Conservation (phyloP, 2,888 invertebrate species). For the Drosophila siamana region DNA sequence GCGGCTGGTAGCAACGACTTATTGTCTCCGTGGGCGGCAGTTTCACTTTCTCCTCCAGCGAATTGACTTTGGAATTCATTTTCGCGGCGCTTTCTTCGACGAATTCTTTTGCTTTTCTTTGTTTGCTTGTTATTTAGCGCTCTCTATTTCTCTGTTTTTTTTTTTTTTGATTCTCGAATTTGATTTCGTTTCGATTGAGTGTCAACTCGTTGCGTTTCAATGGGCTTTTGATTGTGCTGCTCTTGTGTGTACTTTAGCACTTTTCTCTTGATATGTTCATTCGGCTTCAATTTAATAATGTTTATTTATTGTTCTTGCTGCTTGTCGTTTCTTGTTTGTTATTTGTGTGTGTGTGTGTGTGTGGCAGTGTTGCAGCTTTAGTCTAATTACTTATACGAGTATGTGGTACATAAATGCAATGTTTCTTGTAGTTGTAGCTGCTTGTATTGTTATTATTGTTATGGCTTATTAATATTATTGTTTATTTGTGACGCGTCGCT, state of each 20-base stretch:
- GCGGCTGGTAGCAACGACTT: conserved; percentile 87
- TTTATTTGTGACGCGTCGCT: conserved; percentile 34
- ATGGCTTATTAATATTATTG: conserved; percentile 27
- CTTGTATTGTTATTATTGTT: not conserved
- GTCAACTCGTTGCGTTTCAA: conserved; percentile 5
- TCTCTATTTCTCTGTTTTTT: not conserved
- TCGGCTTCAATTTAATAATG: too few relatives aligned
- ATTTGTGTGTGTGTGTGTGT: not conserved
- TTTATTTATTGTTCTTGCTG: not conserved
- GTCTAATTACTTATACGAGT: conserved; percentile 42
- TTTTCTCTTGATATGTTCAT: conserved; percentile 42
- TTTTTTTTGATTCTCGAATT: conserved; percentile 25
- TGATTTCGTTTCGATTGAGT: conserved; percentile 5
- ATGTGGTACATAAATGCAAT: conserved; percentile 57
- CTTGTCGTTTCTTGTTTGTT: conserved; percentile 31
- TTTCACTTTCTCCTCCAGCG: conserved; percentile 85
- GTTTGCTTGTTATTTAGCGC: not conserved
- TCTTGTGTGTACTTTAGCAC: conserved; percentile 41
- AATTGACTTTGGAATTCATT: conserved; percentile 85
- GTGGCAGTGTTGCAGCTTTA: conserved; percentile 63
- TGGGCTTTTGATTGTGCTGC: conserved; percentile 26
- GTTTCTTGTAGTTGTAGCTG: conserved; percentile 35
- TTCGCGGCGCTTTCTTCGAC: conserved; percentile 27
- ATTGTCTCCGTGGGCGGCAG: conserved; percentile 85
- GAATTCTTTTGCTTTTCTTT: conserved; percentile 9